Base-by-base conservation (phyloP, 2,888 invertebrate species). In the Eristalinus aeneus region DNA sequence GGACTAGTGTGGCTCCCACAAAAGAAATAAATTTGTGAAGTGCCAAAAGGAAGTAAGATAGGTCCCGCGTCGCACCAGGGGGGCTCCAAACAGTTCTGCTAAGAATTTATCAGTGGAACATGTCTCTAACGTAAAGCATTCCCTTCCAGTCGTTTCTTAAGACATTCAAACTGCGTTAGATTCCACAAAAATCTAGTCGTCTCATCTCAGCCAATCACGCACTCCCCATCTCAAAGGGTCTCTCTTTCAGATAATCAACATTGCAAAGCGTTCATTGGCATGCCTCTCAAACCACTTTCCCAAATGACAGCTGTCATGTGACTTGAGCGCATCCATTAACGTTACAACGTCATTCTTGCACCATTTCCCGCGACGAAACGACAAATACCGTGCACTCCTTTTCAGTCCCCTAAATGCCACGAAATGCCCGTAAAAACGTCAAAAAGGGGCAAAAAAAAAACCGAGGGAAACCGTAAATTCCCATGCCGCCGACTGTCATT, bases 351-450 rank as follows among this genome's bases (percentile, higher is more conserved):
- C 46, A 46, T 46, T 16, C 46, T n/a, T 46, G 46, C 46, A 16
- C 46, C 46, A 16, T 16, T 39, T 8, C 46, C 46, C 46, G 27
- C 27, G 27, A 27, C 27, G 27, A 27, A 39, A 39, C 39, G 56
- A 23, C 56, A 56, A 80, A 80, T 76, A 34, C 68, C 46, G 20
- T 63, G 61, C 34, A 56, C 73, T 63, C 73, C 72, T 39, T 69
- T 16, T 76, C 16, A 60, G 81, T 65, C 32, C 64, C 82, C 68
- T 69, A 82, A 86, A 82, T 81, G 69, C 64, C 81, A 81, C 77
- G 77, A 86, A 82, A 74, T 86, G 82, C 61, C 82, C 67, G 61
- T 76, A 85, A 85, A 84, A 65, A 75, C 67, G 11, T 32, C 6
- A 23, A 46, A 31, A 63, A 12, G n/a, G 10, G 23, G 16, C 31